Base-by-base conservation (phyloP, 2,888 invertebrate species). In the Omphaloscelis lunosa region DNA sequence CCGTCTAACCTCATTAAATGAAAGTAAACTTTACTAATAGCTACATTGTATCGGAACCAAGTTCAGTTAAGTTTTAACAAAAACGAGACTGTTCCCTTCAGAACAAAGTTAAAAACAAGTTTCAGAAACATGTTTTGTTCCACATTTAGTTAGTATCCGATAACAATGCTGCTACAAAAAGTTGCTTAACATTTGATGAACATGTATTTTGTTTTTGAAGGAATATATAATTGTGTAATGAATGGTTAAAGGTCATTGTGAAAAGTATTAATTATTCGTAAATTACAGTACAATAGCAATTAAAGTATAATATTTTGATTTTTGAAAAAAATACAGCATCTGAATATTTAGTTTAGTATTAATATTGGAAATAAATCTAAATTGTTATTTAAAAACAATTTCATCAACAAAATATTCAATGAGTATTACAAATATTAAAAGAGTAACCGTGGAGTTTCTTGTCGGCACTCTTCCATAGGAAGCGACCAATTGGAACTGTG, bases 21-120 rank as follows among this genome's bases (percentile, higher is more conserved):
- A 61, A 73, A 45, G 45, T 56, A 62, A 71, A 79, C 71, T 79
- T 69, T 23, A 68, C 58, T 72, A 79, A 83, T 59, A 73, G 45
- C 53, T 62, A 41, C 66, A 62, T 67, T 68, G 53, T 74, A 74
- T 68, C 56, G 39, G 58, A 53, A 61, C 34, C 41, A 62, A 74
- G 59, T 68, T 78, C 20, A 8, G 70, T 27, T 78, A 53, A 75
- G 51, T 75, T 69, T 45, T 11, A 75, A 83, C 66, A 83, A 77
- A 72, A 82, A 70, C 59, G 51, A n/a, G 34, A 41, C 70, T 3
- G 41, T 27, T 67, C 68, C 56, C 53, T 81, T 58, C 9, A 29
- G 1, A 74, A 66, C 66, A 61, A 74, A 79, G 63, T 83, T 75
- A 4, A 62, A 74, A 83, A 67, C 73, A 82, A 82, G 72, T 79